Base-by-base conservation (phyloP, 2,888 invertebrate species). In the Drosophila lacicola region DNA sequence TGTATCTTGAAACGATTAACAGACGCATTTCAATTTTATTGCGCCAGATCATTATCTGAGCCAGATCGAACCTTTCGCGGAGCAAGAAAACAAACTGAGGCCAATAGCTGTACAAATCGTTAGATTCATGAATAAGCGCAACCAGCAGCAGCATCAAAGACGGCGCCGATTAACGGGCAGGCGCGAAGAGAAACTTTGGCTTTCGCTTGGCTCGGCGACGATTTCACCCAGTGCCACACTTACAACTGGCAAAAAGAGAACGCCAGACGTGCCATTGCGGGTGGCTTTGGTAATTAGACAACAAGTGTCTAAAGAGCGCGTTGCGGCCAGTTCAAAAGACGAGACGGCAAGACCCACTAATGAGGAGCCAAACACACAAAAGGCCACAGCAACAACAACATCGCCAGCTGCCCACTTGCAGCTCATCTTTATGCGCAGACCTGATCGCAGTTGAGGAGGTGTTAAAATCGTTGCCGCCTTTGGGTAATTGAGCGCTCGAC, bases 21-120 rank as follows among this genome's bases (percentile, higher is more conserved):
- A 82, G 74, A 64, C 87, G 89, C 85, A 86, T 87, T 84, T 84
- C 80, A 80, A 84, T 89, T 86, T 86, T 89, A 86, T 86, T 86
- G 82, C 88, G 68, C 83, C 68, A 80, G 83, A 83, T 83, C 80
- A 88, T 85, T 83, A 83, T 83, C 88, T 69, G 45, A 54, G 70
- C 64, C 64, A 64, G 69, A 72, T 77, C 54, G 64, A 49, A 70
- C 70, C 70, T 74, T 82, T 67, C 66, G 67, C 39, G 51, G n/a
- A 19, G 60, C 39, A 51, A 53, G 25, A 36, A 68, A 46, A 64
- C 54, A 44, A 57, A 47, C 42, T 46, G 50, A 50, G 65, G 39
- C 60, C 64, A 47, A 45, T 70, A 78, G 56, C 73, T 70, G 70
- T 61, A 49, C 74, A 80, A 88, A 88, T 85, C 70, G 68, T 80